phyloP scores from a whole-genome alignment of 2,113 vertebrate species.

The Mastomys coucha region DNA sequence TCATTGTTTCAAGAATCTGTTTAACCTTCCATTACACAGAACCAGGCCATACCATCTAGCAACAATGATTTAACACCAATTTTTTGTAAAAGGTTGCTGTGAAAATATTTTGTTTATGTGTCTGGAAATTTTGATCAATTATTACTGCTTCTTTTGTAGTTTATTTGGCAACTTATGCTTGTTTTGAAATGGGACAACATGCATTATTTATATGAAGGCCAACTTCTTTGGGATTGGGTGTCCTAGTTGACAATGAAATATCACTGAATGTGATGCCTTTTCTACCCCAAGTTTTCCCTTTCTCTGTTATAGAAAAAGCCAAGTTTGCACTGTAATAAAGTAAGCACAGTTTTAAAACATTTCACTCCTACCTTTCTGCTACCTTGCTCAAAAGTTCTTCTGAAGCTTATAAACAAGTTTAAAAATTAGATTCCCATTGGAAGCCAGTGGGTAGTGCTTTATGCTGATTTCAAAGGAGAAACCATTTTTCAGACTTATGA shows the following conservation, averaged over 20 bases:
- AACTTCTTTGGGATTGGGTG: conserved; percentile 40
- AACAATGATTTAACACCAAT: conserved; percentile 79
- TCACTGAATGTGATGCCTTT: not conserved
- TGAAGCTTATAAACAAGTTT: conserved; percentile 69
- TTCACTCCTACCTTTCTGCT: conserved; percentile 6
- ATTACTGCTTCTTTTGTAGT: conserved; percentile 69
- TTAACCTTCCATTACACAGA: conserved; percentile 80
- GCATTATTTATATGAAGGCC: conserved; percentile 70
- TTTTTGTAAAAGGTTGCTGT: conserved; percentile 72
- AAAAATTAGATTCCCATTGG: conserved; percentile 78
- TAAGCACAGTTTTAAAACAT: conserved; percentile 26
- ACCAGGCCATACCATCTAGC: conserved; percentile 70
- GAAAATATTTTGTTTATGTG: conserved; percentile 80
- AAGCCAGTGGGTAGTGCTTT: conserved; percentile 75
- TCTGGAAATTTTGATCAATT: conserved; percentile 80
- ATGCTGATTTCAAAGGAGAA: conserved; percentile 78
- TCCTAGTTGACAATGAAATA: conserved; percentile 57
- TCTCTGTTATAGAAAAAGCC: conserved; percentile 18
- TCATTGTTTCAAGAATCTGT: conserved; percentile 80
- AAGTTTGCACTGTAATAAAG: conserved; percentile 49
- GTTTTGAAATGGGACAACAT: conserved; percentile 68
- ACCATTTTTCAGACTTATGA: conserved; percentile 68
- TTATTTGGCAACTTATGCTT: conserved; percentile 66
- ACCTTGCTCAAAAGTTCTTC: conserved; percentile 58
- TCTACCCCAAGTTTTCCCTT: not conserved